Percentiles rank a stretch among this genome's conserved stretches.
phyloP scores from a whole-genome alignment of 2,888 invertebrate genomes.

The Trissolcus japonicus region DNA sequence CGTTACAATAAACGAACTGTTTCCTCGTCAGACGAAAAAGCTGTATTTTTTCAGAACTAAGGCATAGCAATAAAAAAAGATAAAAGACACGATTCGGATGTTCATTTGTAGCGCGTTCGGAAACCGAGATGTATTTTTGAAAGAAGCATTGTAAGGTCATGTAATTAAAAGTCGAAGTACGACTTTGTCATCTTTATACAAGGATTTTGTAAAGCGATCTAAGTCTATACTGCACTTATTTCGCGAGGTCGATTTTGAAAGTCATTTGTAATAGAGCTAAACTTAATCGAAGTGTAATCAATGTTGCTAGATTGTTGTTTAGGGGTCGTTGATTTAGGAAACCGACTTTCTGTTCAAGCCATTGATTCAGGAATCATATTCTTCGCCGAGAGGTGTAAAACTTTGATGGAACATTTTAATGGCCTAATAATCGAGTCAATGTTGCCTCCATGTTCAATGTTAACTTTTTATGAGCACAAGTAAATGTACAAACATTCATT shows the following conservation, averaged over 20 bases:
- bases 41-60: conserved; percentile 12
- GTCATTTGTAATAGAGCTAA: conserved; percentile 18
- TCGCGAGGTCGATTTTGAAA: conserved; percentile 15
- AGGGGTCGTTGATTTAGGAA: neutral
- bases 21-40: conserved; percentile 4
- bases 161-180: conserved; percentile 44
- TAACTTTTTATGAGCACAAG: conserved; percentile 6
- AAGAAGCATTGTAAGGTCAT: conserved; percentile 44
- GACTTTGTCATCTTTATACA: conserved; percentile 38
- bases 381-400: too few species aligned
- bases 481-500: conserved; percentile 5
- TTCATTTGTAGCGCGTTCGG: conserved; percentile 2
- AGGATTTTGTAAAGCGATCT: conserved; percentile 39
- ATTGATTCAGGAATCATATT: too few species aligned
- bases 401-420: conserved; percentile 6
- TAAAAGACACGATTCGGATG: neutral
- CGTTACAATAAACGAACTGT: neutral
- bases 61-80: neutral
- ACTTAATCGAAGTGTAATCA: conserved; percentile 15
- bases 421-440: conserved; percentile 36
- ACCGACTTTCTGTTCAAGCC: too few species aligned
- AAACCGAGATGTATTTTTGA: conserved; percentile 41
- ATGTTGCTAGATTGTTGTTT: conserved; percentile 8
- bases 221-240: conserved; percentile 3
- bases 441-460: conserved; percentile 27